Base-by-base conservation (phyloP, 2,113 vertebrate species). In the Lichenostomus cassidix region DNA sequence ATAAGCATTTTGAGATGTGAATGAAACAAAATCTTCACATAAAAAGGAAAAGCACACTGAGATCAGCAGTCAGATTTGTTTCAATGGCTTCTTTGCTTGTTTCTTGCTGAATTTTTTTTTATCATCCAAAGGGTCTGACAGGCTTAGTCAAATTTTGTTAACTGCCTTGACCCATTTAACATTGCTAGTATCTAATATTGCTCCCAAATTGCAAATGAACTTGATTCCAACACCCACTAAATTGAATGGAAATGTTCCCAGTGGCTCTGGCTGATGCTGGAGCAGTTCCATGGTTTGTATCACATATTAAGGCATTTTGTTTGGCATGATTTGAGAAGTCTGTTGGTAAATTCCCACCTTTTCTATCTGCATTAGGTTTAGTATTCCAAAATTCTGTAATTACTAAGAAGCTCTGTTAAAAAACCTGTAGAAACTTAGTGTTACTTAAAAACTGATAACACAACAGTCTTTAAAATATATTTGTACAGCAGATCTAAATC, bases 221-320 rank as follows among this genome's bases (percentile, higher is more conserved):
- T 80, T 68, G 59, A 86, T 64, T 64, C 39, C 39, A 85, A 93
- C 47, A 55, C 33, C 47, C 47, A 18, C 50, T 85, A 79, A 89
- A 95, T 44, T 69, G 74, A 87, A 83, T 65, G 78, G 75, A 96
- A 91, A 77, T 9, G 42, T 80, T 95, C 70, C 75, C 59, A 70
- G 35, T 50, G 68, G 14, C 28, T 95, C 63, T 86, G 47, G 47
- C 19, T 80, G 39, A 70, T 69, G 39, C 14, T 92, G 84, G 39
- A 96, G 29, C 35, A 63, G 39, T 78, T 95, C 53, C 74, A 92
- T 7, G 37, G 42, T 83, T 94, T 70, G 22, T 70, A 58, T 46
- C 19, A 24, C 52, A 92, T 70, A 75, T 59, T 56, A 56, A 41
- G 35, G 21, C 68, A 78, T 88, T 86, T 88, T 80, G 21, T 74